Percentiles rank a stretch among this genome's conserved stretches.
Evolutionary conservation across 2,113 vertebrate genomes (phyloP).

Genomic region (Ondatra zibethicus): DNA sequence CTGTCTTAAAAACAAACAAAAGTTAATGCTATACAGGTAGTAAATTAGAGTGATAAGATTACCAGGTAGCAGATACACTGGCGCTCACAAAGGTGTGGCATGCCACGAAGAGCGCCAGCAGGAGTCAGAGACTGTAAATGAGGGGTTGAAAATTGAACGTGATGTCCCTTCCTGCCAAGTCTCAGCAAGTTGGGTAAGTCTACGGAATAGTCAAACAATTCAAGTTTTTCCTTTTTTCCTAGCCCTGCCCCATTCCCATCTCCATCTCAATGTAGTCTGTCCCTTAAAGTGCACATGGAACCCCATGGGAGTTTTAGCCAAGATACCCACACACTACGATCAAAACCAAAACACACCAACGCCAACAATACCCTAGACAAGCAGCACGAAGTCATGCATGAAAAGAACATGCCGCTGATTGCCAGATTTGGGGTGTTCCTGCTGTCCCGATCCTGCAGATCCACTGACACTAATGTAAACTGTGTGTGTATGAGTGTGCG

Average conservation of each 20-base stretch:
- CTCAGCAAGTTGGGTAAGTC: slow-evolving; percentile 58
- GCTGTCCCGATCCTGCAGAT: slow-evolving; percentile 47
- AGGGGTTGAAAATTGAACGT: slow-evolving; percentile 66
- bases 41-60: slow-evolving; percentile 52
- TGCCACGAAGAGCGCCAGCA: slow-evolving; percentile 27
- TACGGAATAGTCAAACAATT: slow-evolving; percentile 42
- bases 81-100: too few relatives aligned
- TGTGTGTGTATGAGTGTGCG: background rate
- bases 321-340: slow-evolving; percentile 48
- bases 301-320: slow-evolving; percentile 37
- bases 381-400: slow-evolving; percentile 62
- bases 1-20: too few relatives aligned
- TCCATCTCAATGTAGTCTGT: slow-evolving; percentile 46
- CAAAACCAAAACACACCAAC: slow-evolving; percentile 66
- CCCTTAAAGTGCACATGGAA: slow-evolving; percentile 48
- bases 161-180: slow-evolving; percentile 67
- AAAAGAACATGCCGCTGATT: slow-evolving; percentile 61
- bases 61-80: too few relatives aligned
- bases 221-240: slow-evolving; percentile 41
- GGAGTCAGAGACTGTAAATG: slow-evolving; percentile 50
- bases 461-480: slow-evolving; percentile 60
- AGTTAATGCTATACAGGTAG: background rate
- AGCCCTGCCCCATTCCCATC: background rate
- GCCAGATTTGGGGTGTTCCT: slow-evolving; percentile 32
- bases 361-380: slow-evolving; percentile 55